phyloP scores from a whole-genome alignment of 2,797 vertebrate species.

The Phylloscopus collybita region DNA sequence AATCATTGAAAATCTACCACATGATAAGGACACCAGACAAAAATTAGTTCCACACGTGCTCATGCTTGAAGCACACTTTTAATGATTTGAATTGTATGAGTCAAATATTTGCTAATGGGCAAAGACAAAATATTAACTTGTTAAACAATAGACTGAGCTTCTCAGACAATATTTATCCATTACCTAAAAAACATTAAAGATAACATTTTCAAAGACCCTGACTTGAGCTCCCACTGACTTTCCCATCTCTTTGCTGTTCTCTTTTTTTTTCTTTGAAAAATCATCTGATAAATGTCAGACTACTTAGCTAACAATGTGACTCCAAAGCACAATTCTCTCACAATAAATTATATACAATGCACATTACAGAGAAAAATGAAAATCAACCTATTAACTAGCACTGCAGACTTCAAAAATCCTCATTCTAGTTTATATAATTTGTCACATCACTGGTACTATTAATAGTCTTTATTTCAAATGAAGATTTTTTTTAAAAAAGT shows the following conservation, averaged over 20 bases:
- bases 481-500: not conserved
- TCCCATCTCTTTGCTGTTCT: not conserved
- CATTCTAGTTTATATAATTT: not conserved
- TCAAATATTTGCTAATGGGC: conserved; percentile 59
- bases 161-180: not conserved
- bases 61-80: conserved; percentile 21
- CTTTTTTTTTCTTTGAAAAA: not conserved
- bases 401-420: not conserved
- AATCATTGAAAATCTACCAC: conserved; percentile 3
- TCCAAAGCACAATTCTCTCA: not conserved
- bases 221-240: not conserved
- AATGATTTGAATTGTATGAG: conserved; percentile 41
- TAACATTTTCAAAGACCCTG: not conserved
- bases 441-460: not conserved
- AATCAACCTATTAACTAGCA: not conserved
- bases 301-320: not conserved
- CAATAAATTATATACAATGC: not conserved
- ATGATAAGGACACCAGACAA: conserved; percentile 26
- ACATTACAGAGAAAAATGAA: not conserved
- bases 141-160: conserved; percentile 19
- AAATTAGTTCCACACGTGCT: conserved; percentile 40
- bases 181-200: not conserved
- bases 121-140: conserved; percentile 50
- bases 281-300: not conserved
- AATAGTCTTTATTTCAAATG: not conserved